Conservation (phyloP, 2,888 invertebrate genomes). For the Vanessa cardui region DNA sequence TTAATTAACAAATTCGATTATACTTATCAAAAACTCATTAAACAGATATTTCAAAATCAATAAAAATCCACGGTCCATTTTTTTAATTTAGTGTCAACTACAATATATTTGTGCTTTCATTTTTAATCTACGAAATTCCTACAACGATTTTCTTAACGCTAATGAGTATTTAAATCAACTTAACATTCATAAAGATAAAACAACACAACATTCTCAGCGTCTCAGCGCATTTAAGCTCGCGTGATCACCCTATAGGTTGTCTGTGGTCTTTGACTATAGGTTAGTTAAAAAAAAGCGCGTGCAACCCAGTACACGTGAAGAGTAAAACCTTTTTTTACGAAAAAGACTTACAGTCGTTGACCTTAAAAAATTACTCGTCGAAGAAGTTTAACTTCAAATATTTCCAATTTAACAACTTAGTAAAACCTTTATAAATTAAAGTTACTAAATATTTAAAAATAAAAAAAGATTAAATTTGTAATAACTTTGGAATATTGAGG, state of each 20-base stretch:
- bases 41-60: too few species aligned
- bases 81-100: slow-evolving; percentile 21
- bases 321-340: too few species aligned
- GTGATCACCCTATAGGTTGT: slow-evolving; percentile 24
- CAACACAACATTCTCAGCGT: slow-evolving; percentile 27
- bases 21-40: too few species aligned
- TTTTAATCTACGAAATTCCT: slow-evolving; percentile 20
- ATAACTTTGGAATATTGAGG: background rate
- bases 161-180: slow-evolving; percentile 34
- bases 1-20: background rate
- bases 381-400: background rate
- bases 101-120: slow-evolving; percentile 32
- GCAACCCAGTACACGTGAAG: too few species aligned
- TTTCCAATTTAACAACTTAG: background rate
- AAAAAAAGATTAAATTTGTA: background rate
- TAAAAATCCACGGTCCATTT: slow-evolving; percentile 4
- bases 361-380: too few species aligned
- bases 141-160: slow-evolving; percentile 14
- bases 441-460: background rate
- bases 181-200: slow-evolving; percentile 31
- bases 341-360: too few species aligned
- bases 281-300: background rate
- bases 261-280: slow-evolving; percentile 17
- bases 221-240: slow-evolving; percentile 31
- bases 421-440: background rate